These are phyloP conservation scores for Diglossa brunneiventris DNA, from an alignment of 2,113 vertebrate species.

Conservation along the genomic window DNA sequence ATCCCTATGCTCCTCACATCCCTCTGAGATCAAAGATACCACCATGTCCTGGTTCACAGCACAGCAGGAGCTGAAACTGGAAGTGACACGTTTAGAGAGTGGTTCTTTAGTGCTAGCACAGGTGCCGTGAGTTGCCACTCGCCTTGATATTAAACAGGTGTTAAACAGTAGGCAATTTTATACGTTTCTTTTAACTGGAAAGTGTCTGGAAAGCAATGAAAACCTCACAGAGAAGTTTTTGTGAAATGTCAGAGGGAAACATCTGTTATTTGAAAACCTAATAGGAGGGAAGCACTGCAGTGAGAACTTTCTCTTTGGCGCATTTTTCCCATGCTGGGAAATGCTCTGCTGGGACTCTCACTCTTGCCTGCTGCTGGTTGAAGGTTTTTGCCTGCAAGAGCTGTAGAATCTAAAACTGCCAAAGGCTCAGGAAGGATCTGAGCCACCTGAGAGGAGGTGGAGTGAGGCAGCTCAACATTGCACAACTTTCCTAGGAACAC, in stretches of 20 bases:
- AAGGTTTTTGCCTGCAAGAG: not conserved
- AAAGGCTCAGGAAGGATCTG: not conserved
- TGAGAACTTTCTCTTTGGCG: not conserved
- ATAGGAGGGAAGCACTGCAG: not conserved
- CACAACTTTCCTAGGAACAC: not conserved
- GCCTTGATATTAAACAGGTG: constrained; percentile 43
- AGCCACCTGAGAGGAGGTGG: not conserved
- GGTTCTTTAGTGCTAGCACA: not conserved
- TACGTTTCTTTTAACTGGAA: constrained; percentile 16
- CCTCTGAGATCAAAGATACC: not conserved
- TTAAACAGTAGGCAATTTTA: constrained; percentile 34
- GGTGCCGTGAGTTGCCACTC: not conserved
- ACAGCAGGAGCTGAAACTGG: not conserved
- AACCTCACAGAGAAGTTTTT: constrained; percentile 23
- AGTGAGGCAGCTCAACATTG: not conserved
- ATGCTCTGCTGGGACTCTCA: not conserved
- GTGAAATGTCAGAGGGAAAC: constrained; percentile 44
- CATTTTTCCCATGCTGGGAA: not conserved
- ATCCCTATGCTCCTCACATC: not conserved
- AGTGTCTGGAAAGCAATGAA: constrained; percentile 39
- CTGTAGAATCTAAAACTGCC: not conserved
- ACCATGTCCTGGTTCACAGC: not conserved
- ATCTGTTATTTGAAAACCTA: constrained; percentile 23
- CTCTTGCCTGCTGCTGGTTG: not conserved
- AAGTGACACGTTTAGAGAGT: not conserved